Conservation (phyloP, 2,113 vertebrate genomes). For the Pelecanus crispus region DNA sequence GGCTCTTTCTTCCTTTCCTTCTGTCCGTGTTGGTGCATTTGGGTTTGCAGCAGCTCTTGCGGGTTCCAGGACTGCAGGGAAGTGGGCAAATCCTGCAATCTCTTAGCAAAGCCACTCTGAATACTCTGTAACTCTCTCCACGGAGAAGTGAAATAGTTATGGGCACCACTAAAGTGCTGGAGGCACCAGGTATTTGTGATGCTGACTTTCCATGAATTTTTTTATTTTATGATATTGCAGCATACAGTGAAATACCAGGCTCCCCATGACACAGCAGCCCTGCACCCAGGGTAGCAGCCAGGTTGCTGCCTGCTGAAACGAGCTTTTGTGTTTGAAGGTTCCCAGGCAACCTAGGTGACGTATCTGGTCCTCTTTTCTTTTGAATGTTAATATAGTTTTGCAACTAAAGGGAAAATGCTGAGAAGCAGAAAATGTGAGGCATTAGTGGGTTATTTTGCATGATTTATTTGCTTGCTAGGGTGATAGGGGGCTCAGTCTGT, state of each 20-base stretch:
- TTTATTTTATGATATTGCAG: not conserved
- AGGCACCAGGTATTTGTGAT: not conserved
- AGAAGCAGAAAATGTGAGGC: not conserved
- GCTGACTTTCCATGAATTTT: not conserved
- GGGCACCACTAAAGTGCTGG: not conserved
- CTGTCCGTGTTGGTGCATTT: not conserved
- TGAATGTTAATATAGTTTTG: not conserved
- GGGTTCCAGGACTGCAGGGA: not conserved
- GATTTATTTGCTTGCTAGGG: not conserved
- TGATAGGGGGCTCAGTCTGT: not conserved
- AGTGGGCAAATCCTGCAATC: not conserved
- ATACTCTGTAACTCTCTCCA: not conserved
- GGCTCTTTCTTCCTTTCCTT: not conserved
- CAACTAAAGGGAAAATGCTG: not conserved
- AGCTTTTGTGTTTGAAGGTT: not conserved
- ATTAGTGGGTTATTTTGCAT: not conserved
- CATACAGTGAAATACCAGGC: not conserved
- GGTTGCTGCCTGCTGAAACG: not conserved
- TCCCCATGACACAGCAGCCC: not conserved
- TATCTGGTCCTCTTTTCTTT: not conserved
- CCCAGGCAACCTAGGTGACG: not conserved
- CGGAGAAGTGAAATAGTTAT: rapidly evolving
- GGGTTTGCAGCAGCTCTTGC: not conserved
- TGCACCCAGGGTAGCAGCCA: not conserved
- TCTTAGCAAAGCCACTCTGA: not conserved